Percentiles rank a stretch among this genome's conserved stretches.
These are phyloP conservation scores for Andricus grossulariae DNA, from an alignment of 1,140 invertebrate species.

Conservation along the genomic window DNA sequence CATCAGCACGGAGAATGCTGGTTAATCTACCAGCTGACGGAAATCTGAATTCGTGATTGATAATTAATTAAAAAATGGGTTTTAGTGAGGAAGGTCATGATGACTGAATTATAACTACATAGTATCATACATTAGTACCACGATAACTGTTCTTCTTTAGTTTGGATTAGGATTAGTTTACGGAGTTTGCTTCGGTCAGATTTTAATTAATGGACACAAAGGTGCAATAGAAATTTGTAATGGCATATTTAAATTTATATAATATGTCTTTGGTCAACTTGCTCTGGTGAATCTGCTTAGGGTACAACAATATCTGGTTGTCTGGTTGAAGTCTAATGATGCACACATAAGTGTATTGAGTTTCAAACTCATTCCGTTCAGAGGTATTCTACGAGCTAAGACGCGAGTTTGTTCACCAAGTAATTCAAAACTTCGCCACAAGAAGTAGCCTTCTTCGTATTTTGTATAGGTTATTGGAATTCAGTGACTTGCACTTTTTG, in stretches of 20 bases:
- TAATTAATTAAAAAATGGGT: neutral
- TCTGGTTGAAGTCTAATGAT: constrained; percentile 19
- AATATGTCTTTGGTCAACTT: neutral
- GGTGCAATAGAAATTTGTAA: no score
- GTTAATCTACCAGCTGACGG: constrained; percentile 1
- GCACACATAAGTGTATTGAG: constrained; percentile 1
- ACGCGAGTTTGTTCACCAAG: constrained; percentile 20
- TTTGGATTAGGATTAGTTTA: neutral
- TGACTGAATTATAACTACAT: no score
- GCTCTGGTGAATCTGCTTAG: neutral
- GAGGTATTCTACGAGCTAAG: constrained; percentile 5
- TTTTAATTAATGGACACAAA: neutral
- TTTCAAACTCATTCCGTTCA: constrained; percentile 25
- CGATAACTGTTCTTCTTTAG: no score
- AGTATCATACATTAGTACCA: no score
- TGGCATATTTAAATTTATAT: no score
- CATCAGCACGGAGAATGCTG: neutral
- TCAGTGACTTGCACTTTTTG: no score
- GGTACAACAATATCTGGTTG: constrained; percentile 18
- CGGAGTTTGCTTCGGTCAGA: neutral
- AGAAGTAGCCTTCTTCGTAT: neutral
- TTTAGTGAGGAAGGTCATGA: no score
- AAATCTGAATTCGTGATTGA: neutral
- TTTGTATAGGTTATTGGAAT: neutral
- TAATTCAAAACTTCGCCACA: constrained; percentile 11